Percentiles rank a stretch among this genome's conserved stretches.
phyloP scores from a whole-genome alignment of 2,888 invertebrate species.

The Graphium colonna region DNA sequence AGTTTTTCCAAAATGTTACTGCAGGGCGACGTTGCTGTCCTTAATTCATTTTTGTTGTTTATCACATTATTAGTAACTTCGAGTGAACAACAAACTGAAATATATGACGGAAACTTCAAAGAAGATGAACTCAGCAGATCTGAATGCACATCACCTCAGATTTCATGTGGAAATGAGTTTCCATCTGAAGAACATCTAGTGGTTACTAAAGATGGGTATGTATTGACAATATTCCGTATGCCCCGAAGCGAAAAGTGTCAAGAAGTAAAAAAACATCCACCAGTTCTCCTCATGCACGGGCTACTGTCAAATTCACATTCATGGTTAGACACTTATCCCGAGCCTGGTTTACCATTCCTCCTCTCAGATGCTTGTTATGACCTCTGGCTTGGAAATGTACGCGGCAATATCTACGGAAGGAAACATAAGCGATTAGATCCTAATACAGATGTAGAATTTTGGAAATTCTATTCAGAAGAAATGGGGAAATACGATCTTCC shows the following conservation, averaged over 20 bases:
- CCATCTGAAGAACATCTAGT: conserved; percentile 47
- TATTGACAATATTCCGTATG: conserved; percentile 39
- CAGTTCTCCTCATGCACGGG: conserved; percentile 51
- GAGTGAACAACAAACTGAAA: neutral
- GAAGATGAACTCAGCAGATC: neutral
- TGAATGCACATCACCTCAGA: neutral
- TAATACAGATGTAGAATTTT: conserved; percentile 58
- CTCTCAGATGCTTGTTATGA: conserved; percentile 41
- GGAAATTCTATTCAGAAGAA: conserved; percentile 82
- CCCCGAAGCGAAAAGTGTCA: neutral
- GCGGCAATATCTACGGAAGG: conserved; percentile 72
- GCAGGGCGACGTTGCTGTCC: neutral
- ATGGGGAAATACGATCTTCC: conserved; percentile 89
- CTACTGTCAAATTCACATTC: conserved; percentile 52
- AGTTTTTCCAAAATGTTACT: neutral
- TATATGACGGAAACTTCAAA: neutral
- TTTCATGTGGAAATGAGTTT: neutral
- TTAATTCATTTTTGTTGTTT: neutral
- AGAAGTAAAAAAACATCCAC: neutral
- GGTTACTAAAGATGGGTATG: conserved; percentile 55
- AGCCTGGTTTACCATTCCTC: conserved; percentile 38
- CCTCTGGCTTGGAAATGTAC: conserved; percentile 48
- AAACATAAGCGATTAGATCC: conserved; percentile 65
- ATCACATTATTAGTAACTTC: neutral
- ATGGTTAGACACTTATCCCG: conserved; percentile 55